Evolutionary conservation across 2,888 invertebrate genomes (phyloP).

Genomic region (Sarcophaga caerulescens): DNA sequence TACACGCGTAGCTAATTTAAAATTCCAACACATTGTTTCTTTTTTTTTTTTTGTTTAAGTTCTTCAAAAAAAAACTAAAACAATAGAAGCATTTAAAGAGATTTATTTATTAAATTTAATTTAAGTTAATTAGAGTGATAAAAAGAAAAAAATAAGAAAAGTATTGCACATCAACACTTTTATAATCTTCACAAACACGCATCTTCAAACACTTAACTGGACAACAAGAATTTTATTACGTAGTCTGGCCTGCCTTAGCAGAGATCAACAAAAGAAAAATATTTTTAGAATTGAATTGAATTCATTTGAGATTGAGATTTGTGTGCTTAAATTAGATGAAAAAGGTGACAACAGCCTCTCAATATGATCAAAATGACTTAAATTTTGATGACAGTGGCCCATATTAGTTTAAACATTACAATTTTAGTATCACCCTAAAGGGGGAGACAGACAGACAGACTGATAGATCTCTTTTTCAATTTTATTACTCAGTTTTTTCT

Average conservation of each 20-base stretch:
- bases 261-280: constrained; percentile 7
- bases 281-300: constrained; percentile 54
- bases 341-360: constrained; percentile 37
- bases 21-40: no score
- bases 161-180: background rate
- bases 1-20: constrained; percentile 36
- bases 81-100: constrained; percentile 20
- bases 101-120: constrained; percentile 65
- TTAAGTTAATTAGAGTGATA: constrained; percentile 52
- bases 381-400: constrained; percentile 58
- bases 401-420: constrained; percentile 20
- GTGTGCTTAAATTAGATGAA: constrained; percentile 29
- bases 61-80: constrained; percentile 38
- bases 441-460: background rate
- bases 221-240: constrained; percentile 1
- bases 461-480: no score
- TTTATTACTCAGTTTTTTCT: no score
- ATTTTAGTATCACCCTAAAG: constrained; percentile 5
- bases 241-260: background rate
- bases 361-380: background rate
- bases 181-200: background rate
- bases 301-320: background rate
- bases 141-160: constrained; percentile 3
- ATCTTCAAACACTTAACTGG: background rate
- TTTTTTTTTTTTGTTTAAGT: no score